Evolutionary conservation across 2,113 vertebrate species (phyloP), one percentile per base, ranked within the genome.

Genomic region (Choloepus hoffmanni): DNA sequence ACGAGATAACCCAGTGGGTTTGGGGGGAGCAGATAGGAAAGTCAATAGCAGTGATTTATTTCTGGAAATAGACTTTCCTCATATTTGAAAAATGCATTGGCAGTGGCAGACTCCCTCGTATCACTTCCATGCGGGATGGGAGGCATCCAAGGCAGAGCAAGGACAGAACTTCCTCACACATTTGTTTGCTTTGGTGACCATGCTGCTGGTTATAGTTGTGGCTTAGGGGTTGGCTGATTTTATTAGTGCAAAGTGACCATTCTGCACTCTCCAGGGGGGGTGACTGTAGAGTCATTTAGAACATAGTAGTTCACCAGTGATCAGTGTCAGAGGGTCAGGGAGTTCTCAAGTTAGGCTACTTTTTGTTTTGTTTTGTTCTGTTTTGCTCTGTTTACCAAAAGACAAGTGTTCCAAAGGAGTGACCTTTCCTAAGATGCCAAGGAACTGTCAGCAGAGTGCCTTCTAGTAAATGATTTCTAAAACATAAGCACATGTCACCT

Each of bases 81-180:
- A 11, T 45, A 7, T 2, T 16, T 63, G 53, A 36, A 85, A 63
- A 50, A 40, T 11, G 30, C 36, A 7, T 43, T 63, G 72, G 43
- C 74, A 0, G 1, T 36, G 33, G 0, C 3, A 1, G 7, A 21
- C 15, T 8, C 13, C 18, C 40, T 60, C 74, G 14, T 0, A 7
- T 30, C 60, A 11, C 83, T 2, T 7, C 3, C 63, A 83, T 50
- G 7, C 48, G 11, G 55, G 60, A 18, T 9, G 9, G 26, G 50
- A 40, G 6, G 43, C 9, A 1, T 33, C 18, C 5, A 2, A 63
- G 65, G 33, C 24, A 13, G 40, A 40, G 36, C 0, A 12, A 63
- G 70, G 45, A 58, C 5, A 26, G 30, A 4, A 36, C 79, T 68
- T 6, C 33, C 30, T 10, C 7, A 24, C 6, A 11, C 0, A 12